Conservation (phyloP, 1,140 invertebrate species). For the Drosophila bocki region DNA sequence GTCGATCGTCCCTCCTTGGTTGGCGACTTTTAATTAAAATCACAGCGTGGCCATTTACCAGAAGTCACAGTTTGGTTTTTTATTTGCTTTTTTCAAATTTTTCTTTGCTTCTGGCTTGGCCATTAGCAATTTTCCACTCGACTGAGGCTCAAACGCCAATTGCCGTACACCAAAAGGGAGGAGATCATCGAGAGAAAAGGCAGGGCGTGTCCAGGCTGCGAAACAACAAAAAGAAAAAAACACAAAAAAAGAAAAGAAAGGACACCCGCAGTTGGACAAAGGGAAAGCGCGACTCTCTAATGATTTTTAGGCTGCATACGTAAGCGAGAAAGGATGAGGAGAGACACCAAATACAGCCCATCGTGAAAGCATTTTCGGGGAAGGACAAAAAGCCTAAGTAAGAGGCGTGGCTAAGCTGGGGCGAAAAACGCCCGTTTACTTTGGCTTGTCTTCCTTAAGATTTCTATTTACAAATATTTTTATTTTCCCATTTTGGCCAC, state of each 20-base stretch:
- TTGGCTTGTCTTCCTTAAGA: slow-evolving; percentile 17
- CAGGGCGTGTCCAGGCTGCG: slow-evolving; percentile 40
- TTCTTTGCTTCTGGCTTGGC: slow-evolving; percentile 32
- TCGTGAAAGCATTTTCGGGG: slow-evolving; percentile 27
- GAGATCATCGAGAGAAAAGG: slow-evolving; percentile 47
- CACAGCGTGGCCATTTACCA: slow-evolving; percentile 70
- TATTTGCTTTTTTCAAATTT: slow-evolving; percentile 22
- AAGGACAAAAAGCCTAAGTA: slow-evolving; percentile 35
- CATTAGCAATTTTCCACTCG: slow-evolving; percentile 80
- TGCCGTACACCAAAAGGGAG: slow-evolving; percentile 29
- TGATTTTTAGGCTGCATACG: slow-evolving; percentile 47
- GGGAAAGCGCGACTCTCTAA: slow-evolving; percentile 38
- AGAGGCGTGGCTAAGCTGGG: slow-evolving; percentile 38
- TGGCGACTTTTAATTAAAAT: slow-evolving; percentile 75
- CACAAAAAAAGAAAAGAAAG: background rate
- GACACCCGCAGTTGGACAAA: slow-evolving; percentile 31
- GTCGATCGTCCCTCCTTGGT: slow-evolving; percentile 50
- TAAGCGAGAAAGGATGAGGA: slow-evolving; percentile 14
- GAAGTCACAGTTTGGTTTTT: slow-evolving; percentile 50
- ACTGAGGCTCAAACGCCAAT: slow-evolving; percentile 61
- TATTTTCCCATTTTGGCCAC: slow-evolving; percentile 43
- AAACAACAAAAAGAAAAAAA: background rate
- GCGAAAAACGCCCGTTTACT: slow-evolving; percentile 47
- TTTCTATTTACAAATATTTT: slow-evolving; percentile 46
- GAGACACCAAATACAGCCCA: slow-evolving; percentile 1